Evolutionary conservation across 2,113 vertebrate species (phyloP), one percentile per base, ranked within the genome.

Genomic region (Platanista minor): DNA sequence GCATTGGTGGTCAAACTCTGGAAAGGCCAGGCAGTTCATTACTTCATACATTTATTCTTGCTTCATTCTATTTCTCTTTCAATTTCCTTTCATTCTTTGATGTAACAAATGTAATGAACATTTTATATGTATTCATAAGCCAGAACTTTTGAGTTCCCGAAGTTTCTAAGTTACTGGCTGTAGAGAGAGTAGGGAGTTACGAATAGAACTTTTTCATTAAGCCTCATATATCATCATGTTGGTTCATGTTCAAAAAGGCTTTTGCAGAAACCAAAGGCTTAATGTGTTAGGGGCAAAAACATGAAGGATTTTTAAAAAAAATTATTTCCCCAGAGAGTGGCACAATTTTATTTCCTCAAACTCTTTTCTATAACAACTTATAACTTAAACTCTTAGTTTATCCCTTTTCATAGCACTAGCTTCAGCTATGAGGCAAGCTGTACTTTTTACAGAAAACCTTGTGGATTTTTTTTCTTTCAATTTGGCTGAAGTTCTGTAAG

Each of bases 371-470:
- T 41, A 27, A 36, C 10, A 67, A 27, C 41, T 74, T 80, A 72
- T 67, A 92, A 74, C 59, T 84, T 71, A 96, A 87, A 90, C 25
- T 69, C 31, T 92, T 94, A 83, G 13, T 72, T 95, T 94, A 92
- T 92, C 46, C 49, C 21, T 84, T 92, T 96, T 64, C 43, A 17
- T 6, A 94, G 41, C 27, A 87, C 23, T 9, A 84, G 49, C 57
- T 67, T 87, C 46, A 97, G 46, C 62, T 80, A 84, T 69, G 85
- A 95, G 27, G 41, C 82, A 93, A 91, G 31, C 4, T 86, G 18
- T 46, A 80, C 31, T 61, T 72, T 89, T 81, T 90, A 83, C 8
- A 96, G 61, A 96, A 96, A 94, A 96, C 94, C 84, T 72, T 89
- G 39, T 2, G 12, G 25, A 77, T 91, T 72, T 82, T 80, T 80